Base-by-base conservation (phyloP, 2,888 invertebrate genomes). In the Brachynemurus nebulosus region DNA sequence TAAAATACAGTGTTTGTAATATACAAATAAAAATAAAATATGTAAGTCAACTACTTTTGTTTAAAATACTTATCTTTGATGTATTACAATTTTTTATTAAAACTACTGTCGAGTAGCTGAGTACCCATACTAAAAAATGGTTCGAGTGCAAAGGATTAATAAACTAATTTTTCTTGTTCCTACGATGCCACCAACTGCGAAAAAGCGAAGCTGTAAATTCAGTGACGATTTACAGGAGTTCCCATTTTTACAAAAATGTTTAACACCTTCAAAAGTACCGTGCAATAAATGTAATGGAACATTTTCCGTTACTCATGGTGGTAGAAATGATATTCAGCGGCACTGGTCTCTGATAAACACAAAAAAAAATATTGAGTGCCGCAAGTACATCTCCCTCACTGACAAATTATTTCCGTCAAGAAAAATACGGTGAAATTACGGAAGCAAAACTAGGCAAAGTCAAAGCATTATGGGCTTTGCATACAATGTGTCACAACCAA, bases 371-470 rank as follows among this genome's bases (percentile, higher is more conserved):
- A n/a, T n/a, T n/a, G n/a, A n/a, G n/a, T 47, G 52, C 50, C 40
- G 52, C 50, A 37, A 53, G 53, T 51, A 48, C 53, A 47, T 50
- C 48, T 45, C 49, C 50, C 27, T 49, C 49, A 30, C 51, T 51
- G 48, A 38, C 48, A 4, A 45, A 18, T 20, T 52, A 50, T 51
- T 51, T 53, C 38, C 50, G 50, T 43, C 50, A 45, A 47, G 34
- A 43, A 18, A 44, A 53, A 27, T 20, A 27, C 17, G 49, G 47
- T 37, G 44, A 50, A 50, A 48, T 45, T 41, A 54, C 53, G 30
- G 55, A 55, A 49, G 47, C 53, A 44, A 52, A 55, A 44, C 48
- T 54, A 16, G 38, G 18, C n/a, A 20, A 11, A 9, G 38, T 20
- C 2, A 20, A 38, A 20, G 38, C 48, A 18, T 41, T 46, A 11